A percentile compares a stretch with the other conserved stretches of the same genome.
phyloP scores from a whole-genome alignment of 2,888 invertebrate genomes.

The Ochropleura leucogaster region DNA sequence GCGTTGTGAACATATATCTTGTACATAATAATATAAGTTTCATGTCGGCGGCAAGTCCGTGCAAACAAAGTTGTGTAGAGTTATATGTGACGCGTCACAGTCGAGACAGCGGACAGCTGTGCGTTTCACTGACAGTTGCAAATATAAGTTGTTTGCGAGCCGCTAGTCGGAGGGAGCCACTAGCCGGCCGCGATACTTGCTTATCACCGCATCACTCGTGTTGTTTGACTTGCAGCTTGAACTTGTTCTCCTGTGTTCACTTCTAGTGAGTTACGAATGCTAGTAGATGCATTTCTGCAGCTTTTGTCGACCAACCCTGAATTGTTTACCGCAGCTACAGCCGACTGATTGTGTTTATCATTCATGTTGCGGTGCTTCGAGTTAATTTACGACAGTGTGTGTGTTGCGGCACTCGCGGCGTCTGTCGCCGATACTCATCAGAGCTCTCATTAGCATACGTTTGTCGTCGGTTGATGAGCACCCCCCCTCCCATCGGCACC shows the following conservation, averaged over 20 bases:
- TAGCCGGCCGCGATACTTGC: background rate
- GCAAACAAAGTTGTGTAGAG: background rate
- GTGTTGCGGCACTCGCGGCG: conserved; percentile 22
- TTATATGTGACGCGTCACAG: background rate
- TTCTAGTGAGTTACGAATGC: background rate
- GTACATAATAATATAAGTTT: background rate
- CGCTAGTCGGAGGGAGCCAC: background rate
- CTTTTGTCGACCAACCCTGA: background rate
- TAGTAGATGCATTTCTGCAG: background rate
- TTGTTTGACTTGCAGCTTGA: background rate
- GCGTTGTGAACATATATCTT: background rate
- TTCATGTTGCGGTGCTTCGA: background rate
- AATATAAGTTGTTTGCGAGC: background rate
- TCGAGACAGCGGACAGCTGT: background rate
- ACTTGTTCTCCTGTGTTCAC: background rate
- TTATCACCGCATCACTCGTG: background rate
- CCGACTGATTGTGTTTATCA: background rate
- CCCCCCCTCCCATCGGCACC: background rate
- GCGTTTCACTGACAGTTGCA: background rate
- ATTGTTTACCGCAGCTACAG: background rate
- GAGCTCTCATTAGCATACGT: conserved; percentile 52
- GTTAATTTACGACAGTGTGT: background rate
- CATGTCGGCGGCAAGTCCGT: background rate
- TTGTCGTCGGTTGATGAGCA: conserved; percentile 57
- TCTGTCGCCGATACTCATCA: conserved; percentile 47